Conservation (phyloP, 2,888 invertebrate genomes). For the Athalia circularis region DNA sequence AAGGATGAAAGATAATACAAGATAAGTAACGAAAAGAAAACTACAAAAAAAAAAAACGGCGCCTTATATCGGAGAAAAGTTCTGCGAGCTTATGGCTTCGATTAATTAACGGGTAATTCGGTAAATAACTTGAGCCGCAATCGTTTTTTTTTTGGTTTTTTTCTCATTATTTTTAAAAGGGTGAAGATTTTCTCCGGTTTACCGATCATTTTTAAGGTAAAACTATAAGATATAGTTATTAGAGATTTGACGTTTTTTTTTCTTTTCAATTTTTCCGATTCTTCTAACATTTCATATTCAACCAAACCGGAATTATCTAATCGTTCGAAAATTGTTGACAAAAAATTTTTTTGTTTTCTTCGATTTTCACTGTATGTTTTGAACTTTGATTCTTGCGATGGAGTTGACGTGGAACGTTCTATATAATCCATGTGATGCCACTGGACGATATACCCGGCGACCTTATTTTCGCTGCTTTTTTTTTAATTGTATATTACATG, state of each 20-base stretch:
- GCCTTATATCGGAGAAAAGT: neutral
- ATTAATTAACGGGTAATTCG: slow-evolving; percentile 39
- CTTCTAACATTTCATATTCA: too few relatives aligned
- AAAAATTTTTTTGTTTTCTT: too few relatives aligned
- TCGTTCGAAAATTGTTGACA: too few relatives aligned
- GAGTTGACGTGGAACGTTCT: too few relatives aligned
- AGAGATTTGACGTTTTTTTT: too few relatives aligned
- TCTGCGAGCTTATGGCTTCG: slow-evolving; percentile 20
- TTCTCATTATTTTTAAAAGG: slow-evolving; percentile 32
- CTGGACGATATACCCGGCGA: neutral
- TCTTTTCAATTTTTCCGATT: too few relatives aligned
- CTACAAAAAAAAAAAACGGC: neutral
- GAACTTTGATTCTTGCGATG: neutral
- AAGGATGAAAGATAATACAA: too few relatives aligned
- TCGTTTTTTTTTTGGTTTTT: neutral
- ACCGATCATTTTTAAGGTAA: neutral
- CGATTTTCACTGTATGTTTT: neutral
- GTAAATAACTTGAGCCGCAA: slow-evolving; percentile 31
- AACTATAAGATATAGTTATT: too few relatives aligned
- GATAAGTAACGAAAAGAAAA: too few relatives aligned
- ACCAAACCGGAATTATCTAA: too few relatives aligned
- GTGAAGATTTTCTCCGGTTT: slow-evolving; percentile 17
- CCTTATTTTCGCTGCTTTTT: slow-evolving; percentile 11
- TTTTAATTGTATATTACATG: too few relatives aligned
- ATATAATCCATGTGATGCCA: too few relatives aligned